Conservation (phyloP, 2,797 vertebrate species). For the Hydrophis major region DNA sequence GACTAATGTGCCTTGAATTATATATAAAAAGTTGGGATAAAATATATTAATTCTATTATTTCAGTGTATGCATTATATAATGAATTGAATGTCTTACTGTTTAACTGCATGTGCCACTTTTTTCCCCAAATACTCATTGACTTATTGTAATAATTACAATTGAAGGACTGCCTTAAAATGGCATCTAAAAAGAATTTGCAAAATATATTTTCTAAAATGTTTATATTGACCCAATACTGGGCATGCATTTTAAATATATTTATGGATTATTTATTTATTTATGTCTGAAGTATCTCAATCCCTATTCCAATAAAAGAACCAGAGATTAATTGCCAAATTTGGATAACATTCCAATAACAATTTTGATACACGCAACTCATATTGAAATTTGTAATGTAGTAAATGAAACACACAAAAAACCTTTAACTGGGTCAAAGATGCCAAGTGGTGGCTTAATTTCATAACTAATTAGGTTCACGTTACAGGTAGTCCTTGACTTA, state of each 20-base stretch:
- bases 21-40: neutral
- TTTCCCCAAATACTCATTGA: neutral
- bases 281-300: neutral
- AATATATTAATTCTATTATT: neutral
- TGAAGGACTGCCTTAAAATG: neutral
- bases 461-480: constrained; percentile 14
- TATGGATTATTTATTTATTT: neutral
- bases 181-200: neutral
- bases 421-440: constrained; percentile 48
- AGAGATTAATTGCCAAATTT: neutral
- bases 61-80: neutral
- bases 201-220: neutral
- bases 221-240: neutral
- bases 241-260: neutral
- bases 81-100: neutral
- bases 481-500: neutral
- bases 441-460: constrained; percentile 51
- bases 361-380: neutral
- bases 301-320: neutral
- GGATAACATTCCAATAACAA: neutral
- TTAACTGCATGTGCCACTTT: neutral
- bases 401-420: neutral
- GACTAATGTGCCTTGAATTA: neutral
- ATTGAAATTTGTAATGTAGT: neutral
- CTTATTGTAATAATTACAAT: neutral